Conservation (phyloP, 2,888 invertebrate species). For the Drosophila macrospina region DNA sequence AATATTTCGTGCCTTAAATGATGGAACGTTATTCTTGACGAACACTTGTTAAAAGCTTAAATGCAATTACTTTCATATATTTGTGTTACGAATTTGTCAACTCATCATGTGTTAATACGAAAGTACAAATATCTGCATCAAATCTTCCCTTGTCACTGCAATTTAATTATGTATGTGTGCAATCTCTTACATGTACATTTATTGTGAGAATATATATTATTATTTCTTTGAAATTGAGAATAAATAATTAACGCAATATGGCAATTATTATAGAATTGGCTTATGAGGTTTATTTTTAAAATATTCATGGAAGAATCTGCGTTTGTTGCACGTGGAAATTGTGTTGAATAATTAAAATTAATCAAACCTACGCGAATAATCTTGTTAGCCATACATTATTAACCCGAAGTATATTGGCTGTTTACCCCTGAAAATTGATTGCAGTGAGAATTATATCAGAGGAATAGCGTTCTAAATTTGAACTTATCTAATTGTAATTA, state of each 20-base stretch:
- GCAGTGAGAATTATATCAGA: too few species aligned
- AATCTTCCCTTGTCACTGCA: constrained; percentile 41
- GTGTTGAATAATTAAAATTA: not conserved
- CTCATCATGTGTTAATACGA: constrained; percentile 35
- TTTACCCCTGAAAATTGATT: not conserved
- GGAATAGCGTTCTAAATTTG: constrained; percentile 1
- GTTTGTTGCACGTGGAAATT: not conserved
- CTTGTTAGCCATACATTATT: not conserved
- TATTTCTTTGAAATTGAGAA: not conserved
- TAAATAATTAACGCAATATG: not conserved
- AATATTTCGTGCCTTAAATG: constrained; percentile 1
- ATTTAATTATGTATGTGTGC: constrained; percentile 6
- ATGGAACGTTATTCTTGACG: constrained; percentile 13
- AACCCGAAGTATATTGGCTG: not conserved
- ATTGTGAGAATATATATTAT: not conserved
- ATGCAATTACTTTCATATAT: constrained; percentile 11
- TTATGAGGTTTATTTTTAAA: too few species aligned
- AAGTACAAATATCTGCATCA: constrained; percentile 4
- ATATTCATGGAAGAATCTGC: not conserved
- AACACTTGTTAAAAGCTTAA: constrained; percentile 1
- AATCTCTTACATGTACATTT: constrained; percentile 7
- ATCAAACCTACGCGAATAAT: not conserved
- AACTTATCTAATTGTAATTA: constrained; percentile 14
- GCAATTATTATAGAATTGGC: too few species aligned
- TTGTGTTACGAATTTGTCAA: constrained; percentile 28